Evolutionary conservation across 2,888 invertebrate genomes (phyloP).

Genomic region (Chymomyza amoena): DNA sequence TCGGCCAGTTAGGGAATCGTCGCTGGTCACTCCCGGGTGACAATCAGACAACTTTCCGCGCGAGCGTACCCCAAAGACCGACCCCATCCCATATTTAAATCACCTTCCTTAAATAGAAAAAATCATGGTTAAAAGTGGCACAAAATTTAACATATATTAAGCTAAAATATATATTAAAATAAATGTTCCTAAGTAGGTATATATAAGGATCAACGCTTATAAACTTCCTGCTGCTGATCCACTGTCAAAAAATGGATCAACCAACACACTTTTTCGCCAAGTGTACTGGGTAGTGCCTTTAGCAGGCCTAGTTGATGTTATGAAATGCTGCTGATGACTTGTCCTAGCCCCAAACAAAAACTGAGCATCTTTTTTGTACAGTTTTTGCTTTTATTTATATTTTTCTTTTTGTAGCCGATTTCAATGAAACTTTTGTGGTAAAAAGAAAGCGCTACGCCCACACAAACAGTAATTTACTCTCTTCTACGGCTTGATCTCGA

Average conservation of each 20-base stretch:
- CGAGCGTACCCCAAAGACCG: no score
- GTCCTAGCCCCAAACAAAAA: background rate
- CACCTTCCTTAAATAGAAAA: no score
- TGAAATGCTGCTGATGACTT: background rate
- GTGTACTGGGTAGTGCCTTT: background rate
- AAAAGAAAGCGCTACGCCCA: background rate
- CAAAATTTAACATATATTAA: no score
- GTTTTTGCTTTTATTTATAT: background rate
- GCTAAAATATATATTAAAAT: no score
- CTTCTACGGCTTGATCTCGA: conserved; percentile 49
- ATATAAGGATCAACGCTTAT: background rate
- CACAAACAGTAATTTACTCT: background rate
- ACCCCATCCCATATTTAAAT: no score
- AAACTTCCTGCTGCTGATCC: no score
- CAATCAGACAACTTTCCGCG: no score
- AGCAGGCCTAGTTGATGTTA: background rate
- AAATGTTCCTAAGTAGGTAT: no score
- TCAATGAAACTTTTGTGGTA: conserved; percentile 34
- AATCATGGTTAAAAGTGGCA: no score
- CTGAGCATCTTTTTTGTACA: background rate
- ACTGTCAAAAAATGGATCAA: no score
- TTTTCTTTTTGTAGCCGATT: conserved; percentile 3
- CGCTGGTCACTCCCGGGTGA: no score
- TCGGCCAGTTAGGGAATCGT: no score
- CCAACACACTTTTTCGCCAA: background rate